Evolutionary conservation across 2,113 vertebrate species (phyloP).

Genomic region (Gila orcuttii): DNA sequence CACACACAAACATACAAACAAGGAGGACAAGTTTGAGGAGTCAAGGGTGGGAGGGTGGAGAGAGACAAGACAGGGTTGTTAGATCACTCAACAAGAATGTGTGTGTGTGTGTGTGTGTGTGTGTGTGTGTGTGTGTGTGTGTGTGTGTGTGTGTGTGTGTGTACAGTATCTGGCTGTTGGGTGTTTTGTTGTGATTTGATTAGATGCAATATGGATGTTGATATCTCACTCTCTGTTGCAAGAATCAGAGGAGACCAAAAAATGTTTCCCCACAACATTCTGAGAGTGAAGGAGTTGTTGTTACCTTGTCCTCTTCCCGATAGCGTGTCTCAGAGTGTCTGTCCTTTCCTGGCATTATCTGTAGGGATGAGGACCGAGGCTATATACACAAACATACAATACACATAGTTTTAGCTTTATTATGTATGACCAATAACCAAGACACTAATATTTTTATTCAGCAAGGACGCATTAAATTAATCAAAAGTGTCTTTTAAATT

Average conservation of each 20-base stretch:
- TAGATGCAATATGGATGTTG: conserved; percentile 8
- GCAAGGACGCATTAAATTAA: not conserved
- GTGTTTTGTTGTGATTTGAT: conserved; percentile 7
- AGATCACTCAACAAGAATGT: conserved; percentile 79
- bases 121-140: conserved; percentile 36
- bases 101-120: conserved; percentile 34
- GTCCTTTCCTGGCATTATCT: conserved; percentile 50
- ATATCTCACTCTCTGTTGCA: not conserved
- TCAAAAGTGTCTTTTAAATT: not conserved
- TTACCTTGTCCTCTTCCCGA: conserved; percentile 50
- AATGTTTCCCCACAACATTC: not conserved
- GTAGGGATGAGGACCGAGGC: conserved; percentile 60
- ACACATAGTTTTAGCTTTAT: not conserved
- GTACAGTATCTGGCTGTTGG: not conserved
- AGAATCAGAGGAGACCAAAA: not conserved
- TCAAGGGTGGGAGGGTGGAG: conserved; percentile 55
- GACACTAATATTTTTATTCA: not conserved
- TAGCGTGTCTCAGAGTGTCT: conserved; percentile 26
- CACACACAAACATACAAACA: conserved; percentile 79
- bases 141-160: conserved; percentile 36
- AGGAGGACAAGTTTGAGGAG: conserved; percentile 18
- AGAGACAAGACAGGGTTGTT: conserved; percentile 85
- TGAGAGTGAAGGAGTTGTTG: not conserved
- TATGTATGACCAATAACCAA: not conserved
- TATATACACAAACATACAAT: conserved; percentile 41